A percentile compares a stretch with the other conserved stretches of the same genome.
phyloP scores from a whole-genome alignment of 1,140 invertebrate species.

The Scaptomyza pallida region DNA sequence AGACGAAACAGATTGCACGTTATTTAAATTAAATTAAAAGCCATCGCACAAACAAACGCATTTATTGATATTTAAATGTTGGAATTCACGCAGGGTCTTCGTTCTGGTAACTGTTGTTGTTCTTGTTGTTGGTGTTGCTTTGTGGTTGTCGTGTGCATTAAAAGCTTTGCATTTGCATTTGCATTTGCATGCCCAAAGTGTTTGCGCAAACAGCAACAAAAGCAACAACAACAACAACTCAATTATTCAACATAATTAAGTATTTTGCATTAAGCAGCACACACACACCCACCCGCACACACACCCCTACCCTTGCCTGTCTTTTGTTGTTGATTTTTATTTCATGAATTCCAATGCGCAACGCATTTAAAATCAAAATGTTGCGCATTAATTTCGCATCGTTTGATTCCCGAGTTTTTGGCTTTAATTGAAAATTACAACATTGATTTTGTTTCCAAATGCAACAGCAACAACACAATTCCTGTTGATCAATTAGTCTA shows the following conservation, averaged over 20 bases:
- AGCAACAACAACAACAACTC: constrained; percentile 70
- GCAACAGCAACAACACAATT: constrained; percentile 43
- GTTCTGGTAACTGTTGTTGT: constrained; percentile 8
- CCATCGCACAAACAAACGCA: constrained; percentile 69
- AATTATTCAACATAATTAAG: constrained; percentile 82
- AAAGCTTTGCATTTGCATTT: constrained; percentile 76
- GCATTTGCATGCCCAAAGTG: constrained; percentile 60
- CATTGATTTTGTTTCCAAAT: constrained; percentile 80
- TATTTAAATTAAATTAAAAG: constrained; percentile 81
- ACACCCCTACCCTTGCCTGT: constrained; percentile 36
- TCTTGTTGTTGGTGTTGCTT: constrained; percentile 31
- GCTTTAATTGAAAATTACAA: constrained; percentile 78
- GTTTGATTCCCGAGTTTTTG: constrained; percentile 74
- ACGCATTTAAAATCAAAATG: constrained; percentile 79
- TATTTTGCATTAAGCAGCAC: constrained; percentile 77
- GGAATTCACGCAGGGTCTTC: constrained; percentile 27
- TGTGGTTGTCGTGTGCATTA: constrained; percentile 70
- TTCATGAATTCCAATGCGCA: constrained; percentile 70
- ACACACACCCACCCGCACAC: constrained; percentile 43
- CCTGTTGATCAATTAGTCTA: constrained; percentile 51
- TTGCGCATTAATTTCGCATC: constrained; percentile 73
- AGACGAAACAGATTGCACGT: constrained; percentile 35
- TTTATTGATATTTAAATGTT: constrained; percentile 80
- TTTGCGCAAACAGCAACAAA: constrained; percentile 68
- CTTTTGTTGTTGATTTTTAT: constrained; percentile 70